These are phyloP conservation scores for Drosophila trichaetosa DNA, from an alignment of 2,888 invertebrate species.

Conservation along the genomic window DNA sequence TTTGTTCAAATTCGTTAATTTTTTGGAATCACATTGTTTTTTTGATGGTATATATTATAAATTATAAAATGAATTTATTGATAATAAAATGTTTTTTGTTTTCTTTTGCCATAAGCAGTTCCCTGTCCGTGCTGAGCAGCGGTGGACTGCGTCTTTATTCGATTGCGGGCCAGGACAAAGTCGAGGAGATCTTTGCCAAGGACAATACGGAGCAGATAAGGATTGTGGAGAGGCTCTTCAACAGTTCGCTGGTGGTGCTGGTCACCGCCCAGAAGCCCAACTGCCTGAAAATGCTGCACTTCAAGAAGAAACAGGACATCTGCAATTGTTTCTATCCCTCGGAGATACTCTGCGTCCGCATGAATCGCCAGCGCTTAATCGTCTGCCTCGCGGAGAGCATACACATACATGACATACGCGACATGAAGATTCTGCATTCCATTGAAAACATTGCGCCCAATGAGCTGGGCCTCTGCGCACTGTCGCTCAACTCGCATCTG, in stretches of 20 bases:
- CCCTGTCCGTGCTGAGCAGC: constrained; percentile 81
- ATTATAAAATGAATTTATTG: too few species aligned
- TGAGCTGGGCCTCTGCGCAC: constrained; percentile 82
- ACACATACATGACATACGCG: constrained; percentile 85
- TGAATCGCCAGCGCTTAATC: constrained; percentile 84
- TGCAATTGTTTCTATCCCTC: constrained; percentile 85
- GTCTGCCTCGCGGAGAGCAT: constrained; percentile 84
- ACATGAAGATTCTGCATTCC: constrained; percentile 84
- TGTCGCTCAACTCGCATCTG: constrained; percentile 84
- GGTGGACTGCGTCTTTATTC: constrained; percentile 83
- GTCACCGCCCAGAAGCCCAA: constrained; percentile 84
- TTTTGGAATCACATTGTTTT: background rate
- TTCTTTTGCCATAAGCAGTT: constrained; percentile 60
- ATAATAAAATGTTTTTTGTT: background rate
- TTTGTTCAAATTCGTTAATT: background rate
- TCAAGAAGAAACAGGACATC: constrained; percentile 85
- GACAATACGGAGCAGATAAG: constrained; percentile 83
- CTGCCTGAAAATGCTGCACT: constrained; percentile 84
- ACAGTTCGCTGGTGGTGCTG: constrained; percentile 84
- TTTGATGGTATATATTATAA: too few species aligned
- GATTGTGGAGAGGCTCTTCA: constrained; percentile 84
- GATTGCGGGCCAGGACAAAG: constrained; percentile 81
- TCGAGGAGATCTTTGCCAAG: constrained; percentile 84
- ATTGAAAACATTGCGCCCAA: constrained; percentile 83
- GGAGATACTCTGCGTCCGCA: constrained; percentile 83